Base-by-base conservation (phyloP, 2,888 invertebrate genomes). In the Acanthoscelides obtectus region DNA sequence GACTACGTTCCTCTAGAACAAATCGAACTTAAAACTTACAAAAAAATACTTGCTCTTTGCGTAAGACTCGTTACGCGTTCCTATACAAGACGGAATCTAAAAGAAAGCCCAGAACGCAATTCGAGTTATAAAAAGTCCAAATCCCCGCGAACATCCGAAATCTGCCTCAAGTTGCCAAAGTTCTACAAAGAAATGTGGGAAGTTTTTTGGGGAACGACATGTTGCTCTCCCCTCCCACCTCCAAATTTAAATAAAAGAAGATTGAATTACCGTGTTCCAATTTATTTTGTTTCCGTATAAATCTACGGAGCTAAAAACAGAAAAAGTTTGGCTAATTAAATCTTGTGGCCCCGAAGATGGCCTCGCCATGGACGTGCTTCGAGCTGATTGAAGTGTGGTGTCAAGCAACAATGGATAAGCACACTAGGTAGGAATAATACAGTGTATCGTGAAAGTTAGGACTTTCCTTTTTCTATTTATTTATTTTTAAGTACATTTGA, bases 221-320 rank as follows among this genome's bases (percentile, higher is more conserved):
- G 45, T 45, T 45, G 45, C 45, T 45, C 45, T 45, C 45, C 45
- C 45, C 12, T 45, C 12, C 17, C 45, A 45, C 45, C 5, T 17
- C 45, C 45, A 78, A 79, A 77, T 79, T 77, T 77, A 75, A 77
- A 77, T 78, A 78, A 67, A 67, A 67, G 67, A 20, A 22, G 45
- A 22, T 22, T 68, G 25, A 68, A 68, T 68, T 25, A 68, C 68
- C 25, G 22, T 22, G 68, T 21, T 25, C 68, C 25, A 68, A 68
- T 68, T 68, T 68, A 25, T 25, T 68, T 68, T 68, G 68, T 68
- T 25, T 25, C 22, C 25, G 22, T 21, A 45, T 45, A 45, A 45
- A 45, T 45, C 45, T 45, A 45, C 45, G 45, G 45, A 6, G 45
- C 45, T 17, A 12, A 45, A 45, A 45, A 45, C 25, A 68, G 27